Base-by-base conservation (phyloP, 1,140 invertebrate genomes). In the Argopecten irradians region DNA sequence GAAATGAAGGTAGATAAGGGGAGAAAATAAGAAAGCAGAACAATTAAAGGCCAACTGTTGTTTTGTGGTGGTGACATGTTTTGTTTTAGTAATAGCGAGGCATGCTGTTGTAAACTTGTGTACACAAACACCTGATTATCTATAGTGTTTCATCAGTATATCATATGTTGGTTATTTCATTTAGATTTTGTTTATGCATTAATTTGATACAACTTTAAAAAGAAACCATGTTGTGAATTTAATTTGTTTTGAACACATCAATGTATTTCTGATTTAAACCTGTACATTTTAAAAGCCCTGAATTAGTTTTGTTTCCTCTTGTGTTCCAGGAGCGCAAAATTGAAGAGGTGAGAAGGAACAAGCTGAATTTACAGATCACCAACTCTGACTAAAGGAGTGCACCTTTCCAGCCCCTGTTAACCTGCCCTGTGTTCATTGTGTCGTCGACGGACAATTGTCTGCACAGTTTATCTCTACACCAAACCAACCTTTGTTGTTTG, bases 281-380 rank as follows among this genome's bases (percentile, higher is more conserved):
- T n/a, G n/a, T n/a, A n/a, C n/a, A n/a, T n/a, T n/a, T n/a, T n/a
- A n/a, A n/a, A n/a, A n/a, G n/a, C n/a, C n/a, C n/a, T n/a, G n/a
- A n/a, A n/a, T n/a, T n/a, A n/a, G n/a, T n/a, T 39, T 87, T 86
- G 86, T 93, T 91, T 87, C 35, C 41, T 34, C 90, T 93, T 89
- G 92, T 86, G 90, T 96, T 96, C 71, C 95, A 98, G 98, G 98
- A 98, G 95, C 97, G 97, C 93, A 97, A 97, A 93, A 97, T 97
- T 83, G 97, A 98, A 94, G 95, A 97, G 91, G 98, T 98, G 89
- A 97, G 98, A 92, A 97, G 98, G 96, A 98, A 98, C 86, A 94
- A 94, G 90, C 87, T 88, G 82, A 87, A 83, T 71, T 55, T 89
- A 71, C 55, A 71, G 55, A 71, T 71, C 55, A 71, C 55, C 55